Evolutionary conservation across 2,113 vertebrate species (phyloP).

Genomic region (Anhinga anhinga): DNA sequence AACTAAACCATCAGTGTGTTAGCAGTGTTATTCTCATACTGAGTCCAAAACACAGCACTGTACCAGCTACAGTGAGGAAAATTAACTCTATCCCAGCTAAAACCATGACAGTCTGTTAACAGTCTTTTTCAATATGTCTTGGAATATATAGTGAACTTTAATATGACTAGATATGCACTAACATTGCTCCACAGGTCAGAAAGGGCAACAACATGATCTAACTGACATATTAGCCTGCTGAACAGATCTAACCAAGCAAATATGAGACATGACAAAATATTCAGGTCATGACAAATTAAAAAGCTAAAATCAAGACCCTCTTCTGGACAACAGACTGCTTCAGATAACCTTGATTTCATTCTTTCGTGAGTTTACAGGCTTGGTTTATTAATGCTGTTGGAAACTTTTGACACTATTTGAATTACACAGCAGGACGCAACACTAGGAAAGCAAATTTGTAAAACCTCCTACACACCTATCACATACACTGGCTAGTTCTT

Average conservation of each 20-base stretch:
- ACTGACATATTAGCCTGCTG: background rate
- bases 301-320: background rate
- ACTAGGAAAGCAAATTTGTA: background rate
- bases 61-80: no score
- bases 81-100: no score
- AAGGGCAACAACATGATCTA: background rate
- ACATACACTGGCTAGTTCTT: background rate
- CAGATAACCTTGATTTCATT: background rate
- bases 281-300: background rate
- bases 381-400: background rate
- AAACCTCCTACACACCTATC: background rate
- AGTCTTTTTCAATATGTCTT: background rate
- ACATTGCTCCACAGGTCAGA: background rate
- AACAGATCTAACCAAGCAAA: background rate
- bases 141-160: background rate
- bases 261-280: background rate
- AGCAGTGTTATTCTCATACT: no score
- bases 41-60: no score
- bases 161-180: background rate
- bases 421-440: background rate
- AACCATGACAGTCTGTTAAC: background rate
- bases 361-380: background rate
- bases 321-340: background rate
- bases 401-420: background rate
- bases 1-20: no score